Evolutionary conservation across 2,113 vertebrate genomes (phyloP).

Genomic region (Connochaetes taurinus): DNA sequence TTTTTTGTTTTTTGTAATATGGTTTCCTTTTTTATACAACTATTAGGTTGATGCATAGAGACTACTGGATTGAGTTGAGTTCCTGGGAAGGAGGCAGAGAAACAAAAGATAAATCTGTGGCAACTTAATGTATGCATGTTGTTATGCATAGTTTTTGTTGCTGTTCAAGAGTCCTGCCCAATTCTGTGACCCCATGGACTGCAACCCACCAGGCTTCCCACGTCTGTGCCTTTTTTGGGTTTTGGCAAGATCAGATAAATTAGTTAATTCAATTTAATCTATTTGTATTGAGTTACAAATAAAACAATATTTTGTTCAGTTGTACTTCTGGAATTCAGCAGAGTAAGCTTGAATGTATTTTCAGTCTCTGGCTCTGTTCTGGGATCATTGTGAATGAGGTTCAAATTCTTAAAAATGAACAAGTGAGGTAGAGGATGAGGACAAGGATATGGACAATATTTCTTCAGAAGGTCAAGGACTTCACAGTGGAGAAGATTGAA

Average conservation of each 20-base stretch:
- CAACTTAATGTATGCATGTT: background rate
- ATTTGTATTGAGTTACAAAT: background rate
- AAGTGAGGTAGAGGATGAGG: background rate
- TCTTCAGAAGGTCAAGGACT: background rate
- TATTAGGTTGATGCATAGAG: background rate
- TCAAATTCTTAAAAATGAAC: background rate
- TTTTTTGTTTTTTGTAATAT: background rate
- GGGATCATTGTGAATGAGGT: background rate
- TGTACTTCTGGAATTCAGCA: background rate
- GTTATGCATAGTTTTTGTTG: background rate
- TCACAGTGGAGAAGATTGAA: background rate
- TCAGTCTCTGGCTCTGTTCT: background rate
- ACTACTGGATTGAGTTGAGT: background rate
- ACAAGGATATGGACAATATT: background rate
- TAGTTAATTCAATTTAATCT: background rate
- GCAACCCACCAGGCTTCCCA: no score
- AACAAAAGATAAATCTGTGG: background rate
- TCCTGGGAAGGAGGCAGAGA: background rate
- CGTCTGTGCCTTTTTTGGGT: background rate
- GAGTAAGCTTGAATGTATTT: background rate
- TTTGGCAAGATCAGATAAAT: background rate
- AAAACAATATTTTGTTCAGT: background rate
- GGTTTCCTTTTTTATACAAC: background rate
- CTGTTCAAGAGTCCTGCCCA: no score
- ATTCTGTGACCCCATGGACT: no score